Base-by-base conservation (phyloP, 2,888 invertebrate genomes). In the Drepanosiphum platanoidis region DNA sequence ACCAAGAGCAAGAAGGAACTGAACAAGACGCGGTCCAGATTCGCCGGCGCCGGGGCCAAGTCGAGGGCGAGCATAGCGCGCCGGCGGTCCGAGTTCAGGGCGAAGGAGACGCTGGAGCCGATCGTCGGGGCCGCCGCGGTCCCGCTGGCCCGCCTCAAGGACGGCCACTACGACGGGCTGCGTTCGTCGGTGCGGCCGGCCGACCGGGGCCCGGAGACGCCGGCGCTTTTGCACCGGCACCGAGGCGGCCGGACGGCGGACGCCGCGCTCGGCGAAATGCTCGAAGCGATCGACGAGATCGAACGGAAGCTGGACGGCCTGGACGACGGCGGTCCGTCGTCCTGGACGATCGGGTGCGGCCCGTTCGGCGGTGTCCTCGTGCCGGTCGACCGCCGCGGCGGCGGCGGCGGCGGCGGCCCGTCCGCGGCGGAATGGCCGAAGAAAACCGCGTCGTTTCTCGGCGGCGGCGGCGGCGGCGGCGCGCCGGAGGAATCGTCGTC, bases 231-330 rank as follows among this genome's bases (percentile, higher is more conserved):
- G 1, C 61, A 15, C 66, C 30, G 32, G 0, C 2, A 58, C 11
- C 13, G 32, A 30, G 5, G 11, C 3, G 27, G 9, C n/a, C 27
- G 15, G 30, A n/a, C 8, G 11, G 32, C 32, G 18, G 1, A 22
- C 1, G 22, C 5, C 32, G 46, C 52, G 32, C 42, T 9, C 42
- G 42, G 42, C 22, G 32, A 32, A 22, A 32, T 52, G n/a, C 46
- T n/a, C 74, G 32, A 74, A 22, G 52, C 22, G 9, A n/a, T 74
- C 52, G 74, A 30, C 46, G 68, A 68, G 18, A 34, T 70, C 22
- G 36, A 36, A 8, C 74, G 52, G 18, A 9, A 2, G 32, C 32
- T 32, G 22, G 46, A 52, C 74, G 32, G 4, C 52, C 22, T 11
- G 7, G 2, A 71, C 71, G 30, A 1, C 4, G 1, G 22, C 9